Evolutionary conservation across 2,797 vertebrate species (phyloP).

Genomic region (Centropyge bicolor): DNA sequence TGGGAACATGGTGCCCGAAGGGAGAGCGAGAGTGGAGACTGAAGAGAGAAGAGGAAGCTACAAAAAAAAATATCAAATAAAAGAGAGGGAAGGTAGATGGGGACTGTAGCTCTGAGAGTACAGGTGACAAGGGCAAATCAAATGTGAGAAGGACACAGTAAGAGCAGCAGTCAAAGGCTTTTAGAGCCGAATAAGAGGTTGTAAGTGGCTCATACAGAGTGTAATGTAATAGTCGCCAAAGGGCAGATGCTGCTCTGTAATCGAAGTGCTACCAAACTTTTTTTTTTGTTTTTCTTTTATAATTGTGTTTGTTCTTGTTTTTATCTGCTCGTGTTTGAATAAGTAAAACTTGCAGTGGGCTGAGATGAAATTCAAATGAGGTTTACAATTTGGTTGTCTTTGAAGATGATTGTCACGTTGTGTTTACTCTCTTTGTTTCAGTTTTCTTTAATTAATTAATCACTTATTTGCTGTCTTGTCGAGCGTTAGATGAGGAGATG

Average conservation of each 20-base stretch:
- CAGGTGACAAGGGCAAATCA: conserved; percentile 34
- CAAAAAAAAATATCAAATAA: background rate
- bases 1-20: background rate
- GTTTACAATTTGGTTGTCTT: background rate
- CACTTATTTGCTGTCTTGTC: background rate
- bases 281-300: conserved; percentile 31
- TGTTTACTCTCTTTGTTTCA: background rate
- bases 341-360: background rate
- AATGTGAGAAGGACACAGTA: conserved; percentile 21
- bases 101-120: conserved; percentile 10
- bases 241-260: conserved; percentile 3
- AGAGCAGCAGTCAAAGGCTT: conserved; percentile 25
- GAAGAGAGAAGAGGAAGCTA: background rate
- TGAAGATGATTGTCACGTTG: background rate
- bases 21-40: background rate
- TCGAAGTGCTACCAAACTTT: conserved; percentile 19
- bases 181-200: conserved; percentile 32
- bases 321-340: conserved; percentile 23
- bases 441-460: background rate
- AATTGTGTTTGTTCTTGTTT: conserved; percentile 22
- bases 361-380: background rate
- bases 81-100: background rate
- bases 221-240: conserved; percentile 12
- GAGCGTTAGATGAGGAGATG: background rate
- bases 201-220: conserved; percentile 7